Percentiles rank a stretch among this genome's conserved stretches.
Evolutionary conservation across 2,888 invertebrate species (phyloP).

Genomic region (Drosophila demipolita): DNA sequence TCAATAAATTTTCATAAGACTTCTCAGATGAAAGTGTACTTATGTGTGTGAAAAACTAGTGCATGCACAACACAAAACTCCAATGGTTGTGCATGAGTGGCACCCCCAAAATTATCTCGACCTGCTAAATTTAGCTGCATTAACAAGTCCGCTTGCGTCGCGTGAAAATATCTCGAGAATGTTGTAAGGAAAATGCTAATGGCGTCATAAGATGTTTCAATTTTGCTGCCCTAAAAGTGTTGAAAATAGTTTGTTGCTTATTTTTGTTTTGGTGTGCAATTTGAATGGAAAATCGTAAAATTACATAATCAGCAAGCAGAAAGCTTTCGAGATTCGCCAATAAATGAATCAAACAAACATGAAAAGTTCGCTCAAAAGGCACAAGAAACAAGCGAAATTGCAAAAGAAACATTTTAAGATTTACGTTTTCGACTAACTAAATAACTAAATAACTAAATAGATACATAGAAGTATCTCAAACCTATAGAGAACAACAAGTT

Average conservation of each 20-base stretch:
- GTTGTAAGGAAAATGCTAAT: conserved; percentile 36
- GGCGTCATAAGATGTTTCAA: conserved; percentile 52
- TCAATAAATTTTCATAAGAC: conserved; percentile 61
- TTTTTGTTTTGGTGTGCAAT: conserved; percentile 29
- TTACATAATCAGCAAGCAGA: conserved; percentile 63
- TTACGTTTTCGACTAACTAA: conserved; percentile 19
- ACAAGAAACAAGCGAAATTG: conserved; percentile 30
- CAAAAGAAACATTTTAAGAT: conserved; percentile 43
- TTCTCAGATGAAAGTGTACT: conserved; percentile 29
- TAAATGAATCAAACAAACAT: conserved; percentile 33
- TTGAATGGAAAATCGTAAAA: conserved; percentile 45
- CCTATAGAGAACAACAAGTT: conserved; percentile 65
- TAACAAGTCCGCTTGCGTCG: conserved; percentile 60
- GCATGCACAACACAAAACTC: conserved; percentile 43
- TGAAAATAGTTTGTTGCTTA: conserved; percentile 13
- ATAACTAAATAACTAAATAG: conserved; percentile 7
- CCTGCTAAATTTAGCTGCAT: conserved; percentile 67
- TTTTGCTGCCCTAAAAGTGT: conserved; percentile 59
- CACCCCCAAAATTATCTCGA: conserved; percentile 39
- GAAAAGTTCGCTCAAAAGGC: conserved; percentile 37
- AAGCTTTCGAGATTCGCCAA: conserved; percentile 37
- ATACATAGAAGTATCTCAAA: conserved; percentile 15
- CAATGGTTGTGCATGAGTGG: conserved; percentile 17
- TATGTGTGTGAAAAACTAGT: conserved; percentile 27
- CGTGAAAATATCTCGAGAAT: conserved; percentile 42